Evolutionary conservation across 2,797 vertebrate genomes (phyloP).

Genomic region (Phalanger gymnotis): DNA sequence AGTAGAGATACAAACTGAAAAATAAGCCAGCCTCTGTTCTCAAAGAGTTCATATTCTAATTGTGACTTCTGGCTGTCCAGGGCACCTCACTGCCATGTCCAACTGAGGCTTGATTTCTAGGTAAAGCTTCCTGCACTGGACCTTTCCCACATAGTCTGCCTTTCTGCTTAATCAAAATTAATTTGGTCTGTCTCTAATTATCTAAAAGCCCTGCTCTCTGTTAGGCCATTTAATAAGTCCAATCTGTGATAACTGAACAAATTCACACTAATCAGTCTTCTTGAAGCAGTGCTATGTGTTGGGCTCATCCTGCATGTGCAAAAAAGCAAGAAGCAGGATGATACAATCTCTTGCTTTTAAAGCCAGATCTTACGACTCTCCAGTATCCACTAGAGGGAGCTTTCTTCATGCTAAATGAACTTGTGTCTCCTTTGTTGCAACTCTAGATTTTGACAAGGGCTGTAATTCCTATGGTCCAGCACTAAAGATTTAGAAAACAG

Average conservation of each 20-base stretch:
- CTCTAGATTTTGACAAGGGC: not conserved
- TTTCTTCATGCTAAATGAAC: not conserved
- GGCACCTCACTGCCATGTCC: not conserved
- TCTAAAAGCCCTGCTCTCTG: not conserved
- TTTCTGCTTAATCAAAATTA: not conserved
- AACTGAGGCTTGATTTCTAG: not conserved
- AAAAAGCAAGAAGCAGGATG: not conserved
- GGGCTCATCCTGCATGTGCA: not conserved
- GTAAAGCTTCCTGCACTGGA: not conserved
- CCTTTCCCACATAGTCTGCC: not conserved
- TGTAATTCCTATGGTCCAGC: not conserved
- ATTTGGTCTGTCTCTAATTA: not conserved
- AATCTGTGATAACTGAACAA: not conserved
- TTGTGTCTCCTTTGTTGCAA: not conserved
- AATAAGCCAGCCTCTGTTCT: not conserved
- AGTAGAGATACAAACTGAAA: not conserved
- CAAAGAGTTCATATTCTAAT: not conserved
- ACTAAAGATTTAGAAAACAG: not conserved
- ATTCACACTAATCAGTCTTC: not conserved
- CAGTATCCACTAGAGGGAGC: not conserved
- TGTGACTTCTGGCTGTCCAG: not conserved
- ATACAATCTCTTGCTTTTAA: not conserved
- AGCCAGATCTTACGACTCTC: not conserved
- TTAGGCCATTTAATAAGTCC: not conserved
- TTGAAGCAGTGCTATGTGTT: not conserved